Percentiles rank a stretch among this genome's conserved stretches.
Conservation (phyloP, 2,113 vertebrate species). For the Hemiscyllium ocellatum region DNA sequence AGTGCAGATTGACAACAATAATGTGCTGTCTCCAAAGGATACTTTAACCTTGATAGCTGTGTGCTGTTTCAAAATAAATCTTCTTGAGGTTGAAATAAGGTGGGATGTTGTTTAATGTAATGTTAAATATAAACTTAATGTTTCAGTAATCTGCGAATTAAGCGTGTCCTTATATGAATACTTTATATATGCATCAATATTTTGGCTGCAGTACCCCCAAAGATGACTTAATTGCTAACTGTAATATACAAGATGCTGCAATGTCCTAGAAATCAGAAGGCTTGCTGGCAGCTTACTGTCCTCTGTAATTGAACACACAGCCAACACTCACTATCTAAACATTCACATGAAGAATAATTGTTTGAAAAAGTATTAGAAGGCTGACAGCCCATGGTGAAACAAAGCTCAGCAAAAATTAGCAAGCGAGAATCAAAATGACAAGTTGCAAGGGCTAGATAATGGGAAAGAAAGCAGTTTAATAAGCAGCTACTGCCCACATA, state of each 20-base stretch:
- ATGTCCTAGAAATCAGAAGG: not conserved
- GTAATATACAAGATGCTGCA: not conserved
- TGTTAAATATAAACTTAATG: too few relatives aligned
- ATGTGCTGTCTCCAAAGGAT: not conserved
- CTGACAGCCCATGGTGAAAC: not conserved
- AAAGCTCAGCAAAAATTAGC: not conserved
- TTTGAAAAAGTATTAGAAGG: not conserved
- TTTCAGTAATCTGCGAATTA: not conserved
- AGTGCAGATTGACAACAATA: not conserved
- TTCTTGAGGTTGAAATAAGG: not conserved
- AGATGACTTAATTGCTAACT: not conserved
- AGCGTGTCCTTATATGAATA: not conserved
- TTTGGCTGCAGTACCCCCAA: not conserved
- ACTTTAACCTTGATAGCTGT: not conserved
- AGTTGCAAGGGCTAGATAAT: not conserved
- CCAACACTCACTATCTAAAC: not conserved
- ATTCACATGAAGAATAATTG: not conserved
- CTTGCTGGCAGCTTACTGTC: not conserved
- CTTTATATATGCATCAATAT: not conserved
- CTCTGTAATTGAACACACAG: not conserved
- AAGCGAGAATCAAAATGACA: not conserved
- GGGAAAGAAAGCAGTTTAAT: not conserved
- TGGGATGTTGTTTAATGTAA: not conserved
- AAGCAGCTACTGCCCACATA: not conserved
- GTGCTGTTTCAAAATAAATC: not conserved